A percentile compares a stretch with the other conserved stretches of the same genome.
Conservation (phyloP, 2,888 invertebrate genomes). For the Coelopa pilipes region DNA sequence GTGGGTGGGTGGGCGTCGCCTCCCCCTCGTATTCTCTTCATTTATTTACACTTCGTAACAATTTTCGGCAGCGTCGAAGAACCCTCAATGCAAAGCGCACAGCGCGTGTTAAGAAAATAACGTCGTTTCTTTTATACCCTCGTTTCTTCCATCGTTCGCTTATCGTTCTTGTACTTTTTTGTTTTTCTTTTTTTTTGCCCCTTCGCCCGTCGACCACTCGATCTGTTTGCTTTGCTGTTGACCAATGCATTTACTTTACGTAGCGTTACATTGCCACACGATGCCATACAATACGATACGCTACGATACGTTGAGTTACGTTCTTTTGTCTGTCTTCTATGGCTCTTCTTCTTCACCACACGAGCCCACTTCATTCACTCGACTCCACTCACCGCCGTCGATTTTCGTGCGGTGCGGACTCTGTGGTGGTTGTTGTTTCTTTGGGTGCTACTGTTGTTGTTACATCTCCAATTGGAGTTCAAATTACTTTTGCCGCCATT, state of each 20-base stretch:
- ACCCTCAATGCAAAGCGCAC: background rate
- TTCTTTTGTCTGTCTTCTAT: too few relatives aligned
- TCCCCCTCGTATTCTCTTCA: background rate
- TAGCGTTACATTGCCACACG: background rate
- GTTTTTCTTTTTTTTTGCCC: background rate
- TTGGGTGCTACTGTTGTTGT: slow-evolving; percentile 9
- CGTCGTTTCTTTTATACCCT: background rate
- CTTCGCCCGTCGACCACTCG: background rate
- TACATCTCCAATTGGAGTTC: slow-evolving; percentile 28
- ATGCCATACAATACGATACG: background rate
- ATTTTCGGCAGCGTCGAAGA: slow-evolving; percentile 1
- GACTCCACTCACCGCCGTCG: background rate
- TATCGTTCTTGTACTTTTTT: background rate
- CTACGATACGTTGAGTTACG: background rate
- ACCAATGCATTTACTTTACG: background rate
- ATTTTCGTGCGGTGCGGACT: background rate
- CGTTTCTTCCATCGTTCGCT: background rate
- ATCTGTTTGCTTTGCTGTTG: slow-evolving; percentile 7
- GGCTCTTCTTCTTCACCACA: background rate
- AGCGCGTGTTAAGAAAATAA: background rate
- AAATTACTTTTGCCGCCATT: slow-evolving; percentile 27
- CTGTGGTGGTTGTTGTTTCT: background rate
- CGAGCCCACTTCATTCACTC: background rate
- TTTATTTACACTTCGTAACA: slow-evolving; percentile 14
- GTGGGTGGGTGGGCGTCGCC: too few relatives aligned